Base-by-base conservation (phyloP, 2,888 invertebrate species). In the Ypsolopha scabrella region DNA sequence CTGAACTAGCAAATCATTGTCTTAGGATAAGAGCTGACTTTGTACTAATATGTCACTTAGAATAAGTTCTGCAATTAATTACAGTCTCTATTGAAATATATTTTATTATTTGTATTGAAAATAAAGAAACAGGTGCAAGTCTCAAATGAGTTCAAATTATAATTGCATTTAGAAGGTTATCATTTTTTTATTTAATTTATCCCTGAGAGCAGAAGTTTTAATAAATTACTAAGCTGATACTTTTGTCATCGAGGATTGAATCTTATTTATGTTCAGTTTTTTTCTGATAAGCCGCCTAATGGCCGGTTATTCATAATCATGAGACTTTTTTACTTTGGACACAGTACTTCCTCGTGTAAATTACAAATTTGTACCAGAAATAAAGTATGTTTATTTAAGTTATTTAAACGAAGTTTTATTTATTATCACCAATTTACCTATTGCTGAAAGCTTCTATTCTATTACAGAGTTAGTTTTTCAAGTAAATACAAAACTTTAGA, bases 331-430 rank as follows among this genome's bases (percentile, higher is more conserved):
- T 72, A 67, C 65, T 69, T 72, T 74, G 68, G 67, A 73, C 69
- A 64, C 68, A 69, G 66, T 55, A 65, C 68, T 72, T 75, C 74
- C 68, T 71, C 70, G 68, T 77, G 73, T 72, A 75, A 71, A 72
- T 70, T 72, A 68, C 63, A 60, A 64, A 71, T 67, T 67, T 67
- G 39, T 51, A 47, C 9, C 35, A 64, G 65, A 70, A 80, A 77
- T 80, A 79, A 78, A 78, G 64, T 80, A 69, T 80, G 24, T 24
- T 24, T 24, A 79, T 77, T 74, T 81, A 80, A 50, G 37, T 50
- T 50, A 44, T 24, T 24, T 4, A 24, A 24, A 24, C 4, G 24
- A 24, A 24, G 24, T 24, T 24, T 24, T 24, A 24, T 24, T 24
- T 24, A 24, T 24, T 24, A n/a, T n/a, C n/a, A n/a, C n/a, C 4